A percentile compares a stretch with the other conserved stretches of the same genome.
Conservation (phyloP, 2,113 vertebrate genomes). For the Bucco capensis region DNA sequence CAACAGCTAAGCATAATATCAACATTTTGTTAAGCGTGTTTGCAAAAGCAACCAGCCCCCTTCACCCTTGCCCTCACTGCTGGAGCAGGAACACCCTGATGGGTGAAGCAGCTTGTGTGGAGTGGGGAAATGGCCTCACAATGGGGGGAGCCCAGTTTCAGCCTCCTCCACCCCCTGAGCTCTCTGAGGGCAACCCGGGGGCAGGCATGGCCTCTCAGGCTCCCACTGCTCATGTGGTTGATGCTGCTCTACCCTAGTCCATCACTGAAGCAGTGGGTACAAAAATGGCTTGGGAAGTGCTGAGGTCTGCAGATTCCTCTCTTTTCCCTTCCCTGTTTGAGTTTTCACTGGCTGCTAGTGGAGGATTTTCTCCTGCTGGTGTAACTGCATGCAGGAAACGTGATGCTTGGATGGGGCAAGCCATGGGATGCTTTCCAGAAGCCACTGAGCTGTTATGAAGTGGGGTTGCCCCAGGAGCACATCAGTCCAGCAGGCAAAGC, state of each 20-base stretch:
- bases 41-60: slow-evolving; percentile 32
- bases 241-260: neutral
- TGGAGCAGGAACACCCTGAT: slow-evolving; percentile 14
- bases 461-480: neutral
- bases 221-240: neutral
- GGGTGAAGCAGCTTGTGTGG: neutral
- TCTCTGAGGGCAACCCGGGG: neutral
- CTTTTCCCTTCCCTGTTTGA: neutral
- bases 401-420: neutral
- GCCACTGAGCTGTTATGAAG: fast-evolving
- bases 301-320: neutral
- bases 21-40: slow-evolving; percentile 54
- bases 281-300: neutral
- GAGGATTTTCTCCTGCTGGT: neutral
- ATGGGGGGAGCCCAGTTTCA: fast-evolving
- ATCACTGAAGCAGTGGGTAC: fast-evolving
- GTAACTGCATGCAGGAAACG: fast-evolving
- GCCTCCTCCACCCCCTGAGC: fast-evolving
- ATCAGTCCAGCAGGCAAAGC: neutral
- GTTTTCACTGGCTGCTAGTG: fast-evolving
- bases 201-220: neutral
- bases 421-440: fast-evolving
- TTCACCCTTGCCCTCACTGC: slow-evolving; percentile 45
- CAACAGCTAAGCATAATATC: slow-evolving; percentile 57
- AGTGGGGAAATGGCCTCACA: neutral